Base-by-base conservation (phyloP, 2,113 vertebrate species). In the Pteropus alecto region DNA sequence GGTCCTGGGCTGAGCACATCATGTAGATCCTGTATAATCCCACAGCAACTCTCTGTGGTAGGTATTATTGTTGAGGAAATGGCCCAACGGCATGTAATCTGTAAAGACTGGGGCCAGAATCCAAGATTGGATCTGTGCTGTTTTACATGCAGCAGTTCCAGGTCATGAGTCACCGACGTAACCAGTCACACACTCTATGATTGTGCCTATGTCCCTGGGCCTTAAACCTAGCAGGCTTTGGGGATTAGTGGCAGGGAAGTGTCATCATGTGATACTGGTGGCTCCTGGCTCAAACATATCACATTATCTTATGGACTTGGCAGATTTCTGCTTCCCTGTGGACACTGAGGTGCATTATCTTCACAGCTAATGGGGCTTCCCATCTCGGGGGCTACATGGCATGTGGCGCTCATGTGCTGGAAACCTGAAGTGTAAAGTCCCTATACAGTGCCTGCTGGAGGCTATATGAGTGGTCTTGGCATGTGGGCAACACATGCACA, bases 151-250 rank as follows among this genome's bases (percentile, higher is more conserved):
- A 43, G 35, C 41, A 3, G 14, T 35, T 41, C 38, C 19, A 3
- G 30, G 48, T 77, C 1, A 0, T 0, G 12, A 38, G 18, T 58
- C 33, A 51, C 6, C 1, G 9, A 18, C 3, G 48, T n/a, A 46
- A 18, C 43, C 33, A 54, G 22, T 16, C 26, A 43, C 51, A 65
- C 7, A 13, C 33, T 18, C 6, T 63, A n/a, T 35, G 56, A 10
- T 74, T 38, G 33, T 5, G 3, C 54, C 30, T 65, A 60, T 46
- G 15, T 33, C 46, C 58, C 46, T 46, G 54, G 65, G 43, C 61
- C 70, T 54, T 61, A 58, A 46, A 13, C 15, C 18, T 43, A 24
- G 46, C 35, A 48, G 41, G 51, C 30, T 10, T 14, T 18, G 46
- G 16, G 9, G 58, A 48, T 35, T 5, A 21, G 56, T 33, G 78